Base-by-base conservation (phyloP, 2,113 vertebrate genomes). In the Rana temporaria region DNA sequence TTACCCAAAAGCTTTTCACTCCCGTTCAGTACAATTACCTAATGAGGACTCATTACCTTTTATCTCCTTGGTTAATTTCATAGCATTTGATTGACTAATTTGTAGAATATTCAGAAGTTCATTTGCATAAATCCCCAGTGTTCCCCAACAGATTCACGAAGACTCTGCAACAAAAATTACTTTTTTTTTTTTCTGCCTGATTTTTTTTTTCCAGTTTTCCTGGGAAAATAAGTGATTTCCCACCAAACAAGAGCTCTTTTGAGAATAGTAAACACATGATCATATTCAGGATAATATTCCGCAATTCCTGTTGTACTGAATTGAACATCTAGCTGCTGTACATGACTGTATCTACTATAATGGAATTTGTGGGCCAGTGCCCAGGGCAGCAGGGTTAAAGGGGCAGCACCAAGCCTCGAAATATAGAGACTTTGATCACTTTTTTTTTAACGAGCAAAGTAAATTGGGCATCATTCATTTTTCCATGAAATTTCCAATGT, bases 181-280 rank as follows among this genome's bases (percentile, higher is more conserved):
- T 48, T 48, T 48, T 48, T 38, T 38, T 38, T 38, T 38, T 48
- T 12, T 48, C 11, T 48, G 42, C 42, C 42, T 48, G 42, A 12
- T 48, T 48, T 48, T 48, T 48, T 42, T 48, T 48, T 48, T 48
- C 2, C 38, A 34, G 17, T 18, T 59, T 74, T 60, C 56, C 30
- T 75, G 72, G 72, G 72, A 75, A 75, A 57, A 75, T 38, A 75
- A 59, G 11, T 16, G 34, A 75, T 62, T 74, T 75, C 72, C 56
- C 72, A 75, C 56, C 16, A 57, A 75, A 9, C 42, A 15, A 60
- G 20, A 22, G 56, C 57, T 75, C 72, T 75, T 62, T 12, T 22
- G 72, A 75, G 56, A 75, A 75, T 75, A 42, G 30, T 9, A n/a
- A 57, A 22, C 15, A 24, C 42, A 48, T 48, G 42, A 48, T 48